Base-by-base conservation (phyloP, 2,888 invertebrate species). In the Tachina grossa region DNA sequence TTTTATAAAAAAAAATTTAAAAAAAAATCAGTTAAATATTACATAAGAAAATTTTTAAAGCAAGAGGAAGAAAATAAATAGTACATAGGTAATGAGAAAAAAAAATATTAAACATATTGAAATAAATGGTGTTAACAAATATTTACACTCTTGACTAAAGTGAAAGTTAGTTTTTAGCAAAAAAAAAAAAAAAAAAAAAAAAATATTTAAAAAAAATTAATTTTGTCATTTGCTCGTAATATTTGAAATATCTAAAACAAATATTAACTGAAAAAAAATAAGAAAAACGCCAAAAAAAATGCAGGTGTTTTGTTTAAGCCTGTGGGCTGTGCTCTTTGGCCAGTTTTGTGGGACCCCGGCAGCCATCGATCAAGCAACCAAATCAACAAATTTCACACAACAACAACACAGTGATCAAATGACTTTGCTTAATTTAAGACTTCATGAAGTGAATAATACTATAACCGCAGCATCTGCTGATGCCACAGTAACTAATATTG, bases 351-450 rank as follows among this genome's bases (percentile, higher is more conserved):
- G 59, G 43, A 66, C 66, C 6, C 10, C 87, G 16, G 88, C 89
- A 19, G 91, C 91, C 83, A 90, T 91, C 47, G 88, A 89, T 79
- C 88, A 87, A 85, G 88, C 88, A 81, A 88, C 87, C 47, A 84
- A 84, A 82, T 69, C 72, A 41, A n/a, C 16, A 63, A 88, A 87
- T 61, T 80, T 87, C 10, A 68, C 72, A 65, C 55, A 85, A 5
- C 55, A 85, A 5, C 55, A 61, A 13, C 51, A 41, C 9, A 78
- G 83, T 63, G 88, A 89, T 51, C 89, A 87, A 68, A 88, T 89
- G 59, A 89, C 88, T 78, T 84, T 88, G 53, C 88, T 91, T 51
- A 91, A 90, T 84, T 86, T 91, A 16, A 81, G 68, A 16, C 65
- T 86, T 11, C 53, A 83, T 31, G 43, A 53, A 10, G 49, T 43